phyloP scores from a whole-genome alignment of 2,888 invertebrate species.

The Eupithecia abbreviata region DNA sequence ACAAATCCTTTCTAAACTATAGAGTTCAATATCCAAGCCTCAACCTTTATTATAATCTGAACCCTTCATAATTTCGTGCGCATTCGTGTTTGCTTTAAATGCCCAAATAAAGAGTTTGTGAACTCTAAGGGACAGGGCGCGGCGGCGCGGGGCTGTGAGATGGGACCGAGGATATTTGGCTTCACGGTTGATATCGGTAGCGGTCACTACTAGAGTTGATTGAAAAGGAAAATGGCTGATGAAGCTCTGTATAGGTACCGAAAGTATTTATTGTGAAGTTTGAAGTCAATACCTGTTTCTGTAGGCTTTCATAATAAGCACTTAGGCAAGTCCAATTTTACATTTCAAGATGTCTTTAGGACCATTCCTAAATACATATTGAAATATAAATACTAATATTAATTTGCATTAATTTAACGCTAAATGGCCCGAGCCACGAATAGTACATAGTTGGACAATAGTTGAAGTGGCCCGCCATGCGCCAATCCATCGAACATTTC shows the following conservation, averaged over 20 bases:
- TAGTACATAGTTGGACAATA: neutral
- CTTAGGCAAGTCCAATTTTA: no score
- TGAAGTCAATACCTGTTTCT: no score
- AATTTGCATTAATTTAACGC: no score
- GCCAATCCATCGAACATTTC: neutral
- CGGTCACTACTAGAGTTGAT: neutral
- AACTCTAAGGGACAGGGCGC: slow-evolving; percentile 10
- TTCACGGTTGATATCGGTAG: neutral
- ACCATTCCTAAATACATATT: no score
- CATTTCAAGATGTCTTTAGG: no score
- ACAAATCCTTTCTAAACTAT: neutral
- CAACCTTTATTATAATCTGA: neutral
- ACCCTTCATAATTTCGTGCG: slow-evolving; percentile 10
- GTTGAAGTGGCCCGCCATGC: neutral
- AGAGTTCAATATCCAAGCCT: neutral
- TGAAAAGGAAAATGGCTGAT: neutral
- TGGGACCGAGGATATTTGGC: slow-evolving; percentile 15
- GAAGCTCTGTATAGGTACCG: no score
- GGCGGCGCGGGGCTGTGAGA: slow-evolving; percentile 18
- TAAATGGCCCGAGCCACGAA: neutral
- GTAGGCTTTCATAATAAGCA: no score
- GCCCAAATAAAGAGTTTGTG: slow-evolving; percentile 23
- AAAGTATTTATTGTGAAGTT: no score
- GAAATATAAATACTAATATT: no score
- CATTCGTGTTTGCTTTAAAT: slow-evolving; percentile 12